phyloP scores from a whole-genome alignment of 2,113 vertebrate genomes.

The Saimiri boliviensis region DNA sequence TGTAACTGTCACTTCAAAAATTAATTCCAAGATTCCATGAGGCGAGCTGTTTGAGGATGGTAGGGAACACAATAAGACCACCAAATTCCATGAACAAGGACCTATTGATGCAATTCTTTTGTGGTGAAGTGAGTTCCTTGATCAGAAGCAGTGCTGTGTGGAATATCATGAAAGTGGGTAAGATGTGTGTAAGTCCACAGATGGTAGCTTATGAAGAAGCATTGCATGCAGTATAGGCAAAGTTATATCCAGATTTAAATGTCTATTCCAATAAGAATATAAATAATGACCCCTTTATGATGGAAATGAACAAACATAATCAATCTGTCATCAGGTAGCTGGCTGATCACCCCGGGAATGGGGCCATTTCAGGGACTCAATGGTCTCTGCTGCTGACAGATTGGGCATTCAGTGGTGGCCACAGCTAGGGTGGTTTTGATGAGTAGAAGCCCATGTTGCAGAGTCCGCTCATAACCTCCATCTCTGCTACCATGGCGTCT shows the following conservation, averaged over 20 bases:
- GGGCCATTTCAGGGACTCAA: not conserved
- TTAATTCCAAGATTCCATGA: not conserved
- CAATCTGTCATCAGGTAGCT: not conserved
- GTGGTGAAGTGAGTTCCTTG: not conserved
- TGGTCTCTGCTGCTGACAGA: not conserved
- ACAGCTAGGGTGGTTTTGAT: not conserved
- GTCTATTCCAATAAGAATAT: not conserved
- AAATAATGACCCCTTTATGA: not conserved
- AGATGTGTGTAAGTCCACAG: not conserved
- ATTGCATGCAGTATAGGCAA: not conserved
- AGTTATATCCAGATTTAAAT: not conserved
- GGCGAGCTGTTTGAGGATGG: too few relatives aligned
- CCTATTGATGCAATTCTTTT: not conserved
- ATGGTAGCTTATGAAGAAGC: not conserved
- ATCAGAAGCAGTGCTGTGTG: not conserved
- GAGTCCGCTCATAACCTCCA: not conserved
- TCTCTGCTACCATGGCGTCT: not conserved
- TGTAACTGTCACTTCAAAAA: not conserved
- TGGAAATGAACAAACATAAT: not conserved
- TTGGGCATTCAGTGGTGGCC: not conserved
- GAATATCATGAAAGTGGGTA: not conserved
- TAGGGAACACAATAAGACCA: not conserved
- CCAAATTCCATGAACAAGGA: not conserved
- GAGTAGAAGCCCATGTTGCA: not conserved
- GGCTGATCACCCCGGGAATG: not conserved